Evolutionary conservation across 2,113 vertebrate species (phyloP).

Genomic region (Guaruba guarouba): DNA sequence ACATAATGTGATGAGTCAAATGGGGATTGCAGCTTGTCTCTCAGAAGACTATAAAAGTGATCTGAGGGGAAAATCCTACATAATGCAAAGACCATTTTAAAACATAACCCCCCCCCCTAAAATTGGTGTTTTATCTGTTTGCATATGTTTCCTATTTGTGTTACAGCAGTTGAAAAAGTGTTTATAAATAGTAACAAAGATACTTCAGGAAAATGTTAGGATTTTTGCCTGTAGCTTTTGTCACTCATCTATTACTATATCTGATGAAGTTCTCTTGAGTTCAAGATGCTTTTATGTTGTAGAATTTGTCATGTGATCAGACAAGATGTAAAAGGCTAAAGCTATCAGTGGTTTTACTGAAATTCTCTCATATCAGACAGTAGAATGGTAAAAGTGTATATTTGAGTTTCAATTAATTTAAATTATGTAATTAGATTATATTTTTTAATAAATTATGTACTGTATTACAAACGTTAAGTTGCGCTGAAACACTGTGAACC

Average conservation of each 20-base stretch:
- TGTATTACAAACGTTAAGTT: neutral
- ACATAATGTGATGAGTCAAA: slow-evolving; percentile 59
- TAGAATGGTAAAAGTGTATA: neutral
- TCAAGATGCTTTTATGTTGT: neutral
- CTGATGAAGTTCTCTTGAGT: neutral
- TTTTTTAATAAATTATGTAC: slow-evolving; percentile 13
- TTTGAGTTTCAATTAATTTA: neutral
- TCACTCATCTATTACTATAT: neutral
- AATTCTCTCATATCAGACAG: neutral
- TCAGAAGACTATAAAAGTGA: neutral
- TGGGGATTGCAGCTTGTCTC: slow-evolving; percentile 32
- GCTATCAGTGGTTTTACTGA: neutral
- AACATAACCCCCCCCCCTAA: neutral
- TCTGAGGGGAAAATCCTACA: slow-evolving; percentile 35
- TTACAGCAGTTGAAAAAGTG: slow-evolving; percentile 64
- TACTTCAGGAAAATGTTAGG: slow-evolving; percentile 45
- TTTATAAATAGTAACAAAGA: slow-evolving; percentile 72
- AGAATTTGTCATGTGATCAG: neutral
- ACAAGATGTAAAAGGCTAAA: neutral
- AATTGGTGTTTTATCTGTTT: slow-evolving; percentile 58
- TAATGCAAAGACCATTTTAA: slow-evolving; percentile 55
- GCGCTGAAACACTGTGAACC: neutral
- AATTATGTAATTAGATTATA: neutral
- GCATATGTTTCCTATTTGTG: slow-evolving; percentile 59
- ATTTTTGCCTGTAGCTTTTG: slow-evolving; percentile 49